Evolutionary conservation across 2,888 invertebrate species (phyloP).

Genomic region (Cephus runcator): DNA sequence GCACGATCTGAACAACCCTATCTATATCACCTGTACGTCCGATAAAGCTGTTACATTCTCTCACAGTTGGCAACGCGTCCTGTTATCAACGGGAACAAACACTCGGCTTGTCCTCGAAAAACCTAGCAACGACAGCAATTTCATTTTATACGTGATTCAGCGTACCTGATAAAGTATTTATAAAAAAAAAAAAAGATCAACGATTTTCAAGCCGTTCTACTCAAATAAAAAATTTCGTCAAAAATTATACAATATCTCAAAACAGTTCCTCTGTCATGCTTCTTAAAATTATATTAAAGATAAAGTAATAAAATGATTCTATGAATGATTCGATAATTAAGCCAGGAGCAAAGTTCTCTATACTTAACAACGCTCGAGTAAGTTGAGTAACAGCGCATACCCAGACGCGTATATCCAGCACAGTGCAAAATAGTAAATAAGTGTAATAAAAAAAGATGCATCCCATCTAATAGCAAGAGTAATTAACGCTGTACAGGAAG

Average conservation of each 20-base stretch:
- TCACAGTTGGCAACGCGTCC: background rate
- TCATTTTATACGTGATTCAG: background rate
- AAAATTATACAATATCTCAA: background rate
- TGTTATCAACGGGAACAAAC: background rate
- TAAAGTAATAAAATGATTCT: background rate
- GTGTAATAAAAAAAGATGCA: background rate
- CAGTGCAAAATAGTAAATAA: background rate
- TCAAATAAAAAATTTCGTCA: background rate
- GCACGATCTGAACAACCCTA: background rate
- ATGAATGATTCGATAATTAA: background rate
- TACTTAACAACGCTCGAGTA: background rate
- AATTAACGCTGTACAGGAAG: background rate
- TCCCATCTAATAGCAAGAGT: background rate
- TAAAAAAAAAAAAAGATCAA: background rate
- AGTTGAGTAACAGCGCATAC: background rate
- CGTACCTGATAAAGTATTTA: background rate
- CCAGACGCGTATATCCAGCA: background rate
- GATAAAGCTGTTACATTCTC: background rate
- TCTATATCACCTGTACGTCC: background rate
- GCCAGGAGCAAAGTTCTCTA: background rate
- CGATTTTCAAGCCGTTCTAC: background rate
- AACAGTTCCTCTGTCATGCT: background rate
- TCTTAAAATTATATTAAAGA: background rate
- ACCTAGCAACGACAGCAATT: background rate
- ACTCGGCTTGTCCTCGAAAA: background rate